Conservation (phyloP, 37 sponge, comb jelly and placozoan genomes). For the Axinella damicornis region DNA sequence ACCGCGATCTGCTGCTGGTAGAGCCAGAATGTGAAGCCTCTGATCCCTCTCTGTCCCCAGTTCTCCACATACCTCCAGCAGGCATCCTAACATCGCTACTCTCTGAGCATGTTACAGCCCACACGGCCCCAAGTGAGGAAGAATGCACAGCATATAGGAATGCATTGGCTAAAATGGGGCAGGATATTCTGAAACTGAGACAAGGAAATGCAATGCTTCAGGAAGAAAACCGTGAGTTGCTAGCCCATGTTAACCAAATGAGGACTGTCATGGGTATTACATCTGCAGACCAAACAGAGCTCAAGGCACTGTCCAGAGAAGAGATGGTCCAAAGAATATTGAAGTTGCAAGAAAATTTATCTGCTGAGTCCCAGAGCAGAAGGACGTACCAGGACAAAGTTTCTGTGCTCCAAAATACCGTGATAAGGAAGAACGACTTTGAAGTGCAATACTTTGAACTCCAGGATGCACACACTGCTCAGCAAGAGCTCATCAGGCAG, state of each 20-base stretch:
- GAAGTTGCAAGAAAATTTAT: slow-evolving; percentile 5
- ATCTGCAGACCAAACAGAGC: background rate
- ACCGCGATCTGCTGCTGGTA: background rate
- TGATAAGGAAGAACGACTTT: slow-evolving; percentile 27
- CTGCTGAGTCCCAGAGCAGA: background rate
- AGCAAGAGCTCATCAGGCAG: slow-evolving; percentile 58
- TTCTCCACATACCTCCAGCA: background rate
- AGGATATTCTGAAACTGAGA: slow-evolving; percentile 40
- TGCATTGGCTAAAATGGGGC: slow-evolving; percentile 16
- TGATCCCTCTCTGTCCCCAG: background rate
- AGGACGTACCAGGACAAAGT: slow-evolving; percentile 35
- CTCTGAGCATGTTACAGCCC: too few relatives aligned
- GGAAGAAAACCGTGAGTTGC: slow-evolving; percentile 30
- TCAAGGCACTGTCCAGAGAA: slow-evolving; percentile 22
- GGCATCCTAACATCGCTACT: too few relatives aligned
- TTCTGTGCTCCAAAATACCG: slow-evolving; percentile 25
- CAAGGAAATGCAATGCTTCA: slow-evolving; percentile 33
- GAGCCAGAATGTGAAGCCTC: background rate
- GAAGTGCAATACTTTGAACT: slow-evolving; percentile 40
- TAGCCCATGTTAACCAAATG: background rate
- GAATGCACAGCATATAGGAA: too few relatives aligned
- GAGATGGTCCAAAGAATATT: slow-evolving; percentile 51
- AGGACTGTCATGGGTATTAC: background rate
- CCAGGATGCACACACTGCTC: slow-evolving; percentile 59
- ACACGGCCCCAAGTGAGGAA: too few relatives aligned